Evolutionary conservation across 92 coral and sea anemone genomes (phyloP).

Genomic region (Parazoanthus swiftii): DNA sequence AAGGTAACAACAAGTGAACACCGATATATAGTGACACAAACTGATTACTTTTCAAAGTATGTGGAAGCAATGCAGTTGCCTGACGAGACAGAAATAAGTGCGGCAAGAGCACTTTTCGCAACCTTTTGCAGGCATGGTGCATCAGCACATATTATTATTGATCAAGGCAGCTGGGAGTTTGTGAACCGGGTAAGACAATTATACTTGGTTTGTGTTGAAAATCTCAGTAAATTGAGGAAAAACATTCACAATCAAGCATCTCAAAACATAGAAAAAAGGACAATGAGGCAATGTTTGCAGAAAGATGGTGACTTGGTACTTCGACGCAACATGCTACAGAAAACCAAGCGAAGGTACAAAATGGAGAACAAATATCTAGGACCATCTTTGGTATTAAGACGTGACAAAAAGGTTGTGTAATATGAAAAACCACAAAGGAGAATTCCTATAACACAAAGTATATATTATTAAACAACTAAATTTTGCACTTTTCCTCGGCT

Average conservation of each 20-base stretch:
- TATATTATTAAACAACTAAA: background rate
- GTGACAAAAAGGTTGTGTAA: background rate
- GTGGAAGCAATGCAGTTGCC: no score
- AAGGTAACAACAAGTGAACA: constrained; percentile 35
- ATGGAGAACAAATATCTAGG: background rate
- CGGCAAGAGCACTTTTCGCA: no score
- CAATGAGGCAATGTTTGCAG: background rate
- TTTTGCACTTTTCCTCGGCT: no score
- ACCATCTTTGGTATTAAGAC: background rate
- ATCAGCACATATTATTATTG: no score
- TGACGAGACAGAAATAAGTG: no score
- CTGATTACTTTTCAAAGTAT: background rate
- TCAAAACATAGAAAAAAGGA: background rate
- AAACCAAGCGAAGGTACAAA: constrained; percentile 2
- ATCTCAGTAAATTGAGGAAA: no score
- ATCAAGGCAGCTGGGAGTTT: no score
- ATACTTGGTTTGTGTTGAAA: no score
- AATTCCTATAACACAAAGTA: background rate
- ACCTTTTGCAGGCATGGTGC: no score
- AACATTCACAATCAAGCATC: no score
- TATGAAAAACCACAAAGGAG: background rate
- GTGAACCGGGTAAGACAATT: no score
- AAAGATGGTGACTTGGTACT: constrained; percentile 36
- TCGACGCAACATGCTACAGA: constrained; percentile 24
- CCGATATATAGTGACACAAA: constrained; percentile 38